phyloP scores from a whole-genome alignment of 2,113 vertebrate genomes.

The Vanacampus margaritifer region DNA sequence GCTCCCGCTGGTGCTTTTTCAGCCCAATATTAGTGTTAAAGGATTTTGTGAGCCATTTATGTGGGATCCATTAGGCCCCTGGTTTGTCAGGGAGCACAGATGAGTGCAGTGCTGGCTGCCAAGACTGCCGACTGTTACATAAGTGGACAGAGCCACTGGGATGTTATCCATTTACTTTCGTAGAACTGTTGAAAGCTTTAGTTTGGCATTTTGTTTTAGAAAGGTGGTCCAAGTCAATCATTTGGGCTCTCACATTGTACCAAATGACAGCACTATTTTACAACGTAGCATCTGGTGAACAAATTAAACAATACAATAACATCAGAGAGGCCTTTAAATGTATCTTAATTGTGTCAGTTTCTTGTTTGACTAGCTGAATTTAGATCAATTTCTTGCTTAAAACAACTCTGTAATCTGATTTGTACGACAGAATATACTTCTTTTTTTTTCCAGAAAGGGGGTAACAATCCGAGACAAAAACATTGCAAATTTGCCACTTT shows the following conservation, averaged over 20 bases:
- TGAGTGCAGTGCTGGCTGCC: constrained; percentile 32
- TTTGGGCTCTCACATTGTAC: not conserved
- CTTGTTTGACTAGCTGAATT: not conserved
- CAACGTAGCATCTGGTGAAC: not conserved
- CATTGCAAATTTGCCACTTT: too few species aligned
- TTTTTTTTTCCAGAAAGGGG: too few species aligned
- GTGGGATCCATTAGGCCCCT: constrained; percentile 39
- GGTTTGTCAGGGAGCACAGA: constrained; percentile 41
- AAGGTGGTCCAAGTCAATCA: not conserved
- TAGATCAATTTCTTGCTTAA: not conserved
- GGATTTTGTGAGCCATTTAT: constrained; percentile 23
- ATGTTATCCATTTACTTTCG: not conserved
- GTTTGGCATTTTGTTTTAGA: not conserved
- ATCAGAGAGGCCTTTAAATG: not conserved
- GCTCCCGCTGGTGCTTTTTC: constrained; percentile 19
- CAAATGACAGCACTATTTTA: not conserved
- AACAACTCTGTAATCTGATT: too few species aligned
- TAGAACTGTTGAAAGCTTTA: not conserved
- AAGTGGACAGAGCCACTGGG: constrained; percentile 1
- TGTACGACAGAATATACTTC: too few species aligned
- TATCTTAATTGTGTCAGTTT: not conserved
- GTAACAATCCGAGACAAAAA: too few species aligned
- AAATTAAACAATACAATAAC: not conserved
- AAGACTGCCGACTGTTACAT: constrained; percentile 30
- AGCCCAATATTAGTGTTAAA: not conserved